Base-by-base conservation (phyloP, 1,140 invertebrate species). In the Nasonia giraulti region DNA sequence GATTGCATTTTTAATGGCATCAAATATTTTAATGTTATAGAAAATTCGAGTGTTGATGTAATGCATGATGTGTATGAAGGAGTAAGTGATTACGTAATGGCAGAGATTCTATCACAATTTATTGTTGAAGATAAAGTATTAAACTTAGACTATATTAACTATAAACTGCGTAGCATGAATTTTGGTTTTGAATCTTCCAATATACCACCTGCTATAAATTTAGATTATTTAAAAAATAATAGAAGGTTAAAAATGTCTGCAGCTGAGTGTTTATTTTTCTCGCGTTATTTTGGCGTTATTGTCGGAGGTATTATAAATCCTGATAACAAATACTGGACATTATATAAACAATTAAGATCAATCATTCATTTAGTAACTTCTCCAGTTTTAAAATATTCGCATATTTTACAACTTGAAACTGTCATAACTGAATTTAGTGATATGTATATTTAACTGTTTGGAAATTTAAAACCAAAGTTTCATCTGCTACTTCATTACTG, bases 221-320 rank as follows among this genome's bases (percentile, higher is more conserved):
- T 82, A 4, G n/a, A 81, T n/a, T 76, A 66, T 44, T 31, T 88
- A 50, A 86, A 84, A 87, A 86, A 85, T 4, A 80, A 84, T 50
- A 50, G 17, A 6, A 74, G 69, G 17, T 82, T 89, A 66, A 80
- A 83, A 33, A 74, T 74, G 80, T 89, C 89, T 69, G 79, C 89
- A 23, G 23, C 87, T 73, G 87, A 90, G 87, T 88, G 87, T 80
- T 69, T 86, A 33, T 87, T 80, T 77, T 87, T 90, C 62, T 68
- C 87, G 33, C 86, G 80, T 71, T 87, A 89, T 85, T 89, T 89
- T 73, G 80, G 86, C 4, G 81, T 89, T 40, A 83, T 89, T 14
- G 75, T 90, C 27, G 89, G 87, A 40, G 83, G 89, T 80, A 50
- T 86, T n/a, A 71, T 89, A 74, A 78, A 75, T 14, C 79, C 85